Conservation (phyloP, 2,797 vertebrate genomes). For the Poecile montanus region DNA sequence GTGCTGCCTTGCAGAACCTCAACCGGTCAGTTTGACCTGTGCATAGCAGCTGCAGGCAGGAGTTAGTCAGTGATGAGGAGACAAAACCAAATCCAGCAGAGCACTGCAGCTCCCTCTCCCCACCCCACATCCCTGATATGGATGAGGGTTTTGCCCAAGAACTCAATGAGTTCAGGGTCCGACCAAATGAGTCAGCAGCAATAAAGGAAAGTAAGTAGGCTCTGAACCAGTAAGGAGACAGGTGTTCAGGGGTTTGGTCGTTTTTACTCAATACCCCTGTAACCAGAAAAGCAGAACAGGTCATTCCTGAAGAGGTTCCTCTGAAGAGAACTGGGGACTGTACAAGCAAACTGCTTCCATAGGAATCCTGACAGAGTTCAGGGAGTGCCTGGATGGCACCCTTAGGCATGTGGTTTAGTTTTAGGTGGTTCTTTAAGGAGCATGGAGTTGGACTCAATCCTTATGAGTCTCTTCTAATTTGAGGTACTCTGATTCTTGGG, state of each 20-base stretch:
- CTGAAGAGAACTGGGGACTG: background rate
- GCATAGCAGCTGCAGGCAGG: background rate
- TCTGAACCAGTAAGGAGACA: background rate
- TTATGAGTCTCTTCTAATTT: background rate
- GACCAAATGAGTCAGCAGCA: background rate
- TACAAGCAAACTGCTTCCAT: background rate
- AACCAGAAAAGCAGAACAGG: constrained; percentile 6
- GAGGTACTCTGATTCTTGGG: background rate
- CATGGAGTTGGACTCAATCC: background rate
- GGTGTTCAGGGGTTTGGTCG: background rate
- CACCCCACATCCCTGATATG: fast-evolving
- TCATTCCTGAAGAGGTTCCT: background rate
- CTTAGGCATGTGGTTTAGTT: background rate
- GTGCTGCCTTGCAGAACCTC: background rate
- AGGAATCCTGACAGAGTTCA: background rate
- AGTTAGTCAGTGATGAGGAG: background rate
- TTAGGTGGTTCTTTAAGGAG: background rate
- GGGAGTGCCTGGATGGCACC: background rate
- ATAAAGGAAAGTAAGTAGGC: background rate
- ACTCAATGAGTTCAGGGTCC: background rate
- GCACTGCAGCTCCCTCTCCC: background rate
- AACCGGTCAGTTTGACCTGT: background rate
- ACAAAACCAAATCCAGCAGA: background rate
- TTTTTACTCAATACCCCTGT: background rate
- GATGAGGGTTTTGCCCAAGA: background rate